Evolutionary conservation across 1,140 invertebrate genomes (phyloP).

Genomic region (Diploscapter pachys): DNA sequence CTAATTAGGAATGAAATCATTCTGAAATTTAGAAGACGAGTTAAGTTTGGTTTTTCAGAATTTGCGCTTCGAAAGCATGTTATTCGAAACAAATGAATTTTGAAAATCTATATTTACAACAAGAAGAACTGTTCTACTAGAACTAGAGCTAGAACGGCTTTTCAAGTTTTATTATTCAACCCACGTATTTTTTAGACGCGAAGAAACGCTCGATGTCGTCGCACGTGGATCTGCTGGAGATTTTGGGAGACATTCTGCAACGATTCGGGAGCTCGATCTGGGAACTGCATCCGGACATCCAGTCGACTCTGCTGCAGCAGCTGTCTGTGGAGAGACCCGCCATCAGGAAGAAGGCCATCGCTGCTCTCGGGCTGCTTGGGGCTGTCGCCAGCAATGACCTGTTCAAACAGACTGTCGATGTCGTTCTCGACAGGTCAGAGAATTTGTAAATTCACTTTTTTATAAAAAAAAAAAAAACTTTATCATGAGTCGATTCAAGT

Average conservation of each 20-base stretch:
- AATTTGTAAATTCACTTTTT: background rate
- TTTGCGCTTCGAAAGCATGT: too few species aligned
- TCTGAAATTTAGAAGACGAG: too few species aligned
- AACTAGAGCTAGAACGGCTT: too few species aligned
- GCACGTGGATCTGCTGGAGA: conserved; percentile 32
- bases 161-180: too few species aligned
- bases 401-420: conserved; percentile 4
- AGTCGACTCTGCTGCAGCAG: conserved; percentile 1
- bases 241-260: conserved; percentile 31
- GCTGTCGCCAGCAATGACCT: conserved; percentile 34
- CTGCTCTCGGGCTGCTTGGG: conserved; percentile 56
- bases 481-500: background rate
- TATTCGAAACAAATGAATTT: too few species aligned
- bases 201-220: background rate
- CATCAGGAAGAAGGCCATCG: conserved; percentile 69
- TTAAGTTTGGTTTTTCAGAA: too few species aligned
- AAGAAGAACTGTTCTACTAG: too few species aligned
- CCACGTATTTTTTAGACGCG: too few species aligned
- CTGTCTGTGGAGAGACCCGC: conserved; percentile 67
- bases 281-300: background rate
- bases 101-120: too few species aligned
- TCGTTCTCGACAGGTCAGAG: conserved; percentile 4
- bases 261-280: conserved; percentile 17
- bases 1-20: too few species aligned
- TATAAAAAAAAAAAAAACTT: background rate